Percentiles rank a stretch among this genome's conserved stretches.
Conservation (phyloP, 2,113 vertebrate genomes). For the Brachypodius melanocephalos region DNA sequence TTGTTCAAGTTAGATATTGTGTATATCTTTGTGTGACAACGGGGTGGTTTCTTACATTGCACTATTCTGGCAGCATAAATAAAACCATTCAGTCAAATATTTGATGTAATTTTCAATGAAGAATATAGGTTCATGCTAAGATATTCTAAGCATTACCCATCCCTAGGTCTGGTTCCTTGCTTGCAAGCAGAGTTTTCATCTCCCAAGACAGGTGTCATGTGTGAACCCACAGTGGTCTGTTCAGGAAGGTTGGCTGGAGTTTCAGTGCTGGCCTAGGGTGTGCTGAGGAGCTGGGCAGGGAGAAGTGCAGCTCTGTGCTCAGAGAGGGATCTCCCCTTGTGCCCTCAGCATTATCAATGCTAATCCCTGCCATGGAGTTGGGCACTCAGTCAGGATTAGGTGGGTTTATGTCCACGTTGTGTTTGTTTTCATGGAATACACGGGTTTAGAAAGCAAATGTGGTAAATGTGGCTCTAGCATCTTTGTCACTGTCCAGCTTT, state of each 20-base stretch:
- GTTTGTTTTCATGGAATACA: not conserved
- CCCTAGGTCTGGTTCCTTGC: not conserved
- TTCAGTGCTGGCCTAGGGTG: rapidly evolving
- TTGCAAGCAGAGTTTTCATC: not conserved
- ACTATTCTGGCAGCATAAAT: not conserved
- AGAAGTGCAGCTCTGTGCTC: not conserved
- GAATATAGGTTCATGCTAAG: not conserved
- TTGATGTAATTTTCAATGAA: not conserved
- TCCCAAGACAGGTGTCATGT: rapidly evolving
- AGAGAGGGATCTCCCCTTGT: not conserved
- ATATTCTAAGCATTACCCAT: not conserved
- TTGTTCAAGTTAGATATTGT: not conserved
- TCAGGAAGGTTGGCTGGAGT: not conserved
- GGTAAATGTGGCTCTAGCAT: not conserved
- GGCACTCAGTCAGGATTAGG: not conserved
- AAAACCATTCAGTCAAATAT: not conserved
- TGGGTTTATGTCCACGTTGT: not conserved
- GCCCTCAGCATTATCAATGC: not conserved
- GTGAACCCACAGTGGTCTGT: not conserved
- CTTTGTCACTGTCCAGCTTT: not conserved
- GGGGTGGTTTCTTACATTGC: not conserved
- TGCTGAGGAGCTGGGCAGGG: not conserved
- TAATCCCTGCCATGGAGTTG: not conserved
- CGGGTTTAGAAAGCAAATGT: not conserved
- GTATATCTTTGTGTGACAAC: not conserved